A percentile compares a stretch with the other conserved stretches of the same genome.
These are phyloP conservation scores for Cylindroiulus punctatus DNA, from an alignment of 2,888 invertebrate species.

Conservation along the genomic window DNA sequence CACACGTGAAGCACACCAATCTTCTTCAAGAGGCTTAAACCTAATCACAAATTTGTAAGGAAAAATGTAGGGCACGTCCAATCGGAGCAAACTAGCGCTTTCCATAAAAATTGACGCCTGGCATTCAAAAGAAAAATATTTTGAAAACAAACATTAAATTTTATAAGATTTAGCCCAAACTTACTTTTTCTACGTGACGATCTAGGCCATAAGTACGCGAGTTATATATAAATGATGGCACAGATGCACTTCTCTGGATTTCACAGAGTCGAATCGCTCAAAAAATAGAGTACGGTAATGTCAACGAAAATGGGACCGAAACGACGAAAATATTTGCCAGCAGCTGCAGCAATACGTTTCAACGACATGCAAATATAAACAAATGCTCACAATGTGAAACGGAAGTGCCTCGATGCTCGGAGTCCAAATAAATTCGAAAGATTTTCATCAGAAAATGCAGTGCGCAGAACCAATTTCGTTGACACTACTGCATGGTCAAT, in stretches of 20 bases:
- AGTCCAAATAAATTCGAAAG: too few species aligned
- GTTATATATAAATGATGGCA: conserved; percentile 36
- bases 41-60: not conserved
- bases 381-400: not conserved
- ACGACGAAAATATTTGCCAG: conserved; percentile 16
- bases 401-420: too few species aligned
- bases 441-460: too few species aligned
- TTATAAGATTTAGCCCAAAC: not conserved
- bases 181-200: not conserved
- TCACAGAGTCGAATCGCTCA: not conserved
- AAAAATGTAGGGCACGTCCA: conserved; percentile 9
- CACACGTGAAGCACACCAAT: conserved; percentile 34
- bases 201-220: not conserved
- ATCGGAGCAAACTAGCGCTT: not conserved
- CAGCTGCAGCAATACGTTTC: not conserved
- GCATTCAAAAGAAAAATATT: not conserved
- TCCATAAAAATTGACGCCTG: conserved; percentile 13
- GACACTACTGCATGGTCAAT: too few species aligned
- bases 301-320: conserved; percentile 38
- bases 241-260: conserved; percentile 2
- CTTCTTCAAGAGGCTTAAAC: not conserved
- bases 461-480: too few species aligned
- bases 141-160: conserved; percentile 4
- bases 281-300: conserved; percentile 26
- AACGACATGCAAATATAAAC: conserved; percentile 24